Conservation (phyloP, 1,140 invertebrate genomes). For the Drosophila kikkawai region DNA sequence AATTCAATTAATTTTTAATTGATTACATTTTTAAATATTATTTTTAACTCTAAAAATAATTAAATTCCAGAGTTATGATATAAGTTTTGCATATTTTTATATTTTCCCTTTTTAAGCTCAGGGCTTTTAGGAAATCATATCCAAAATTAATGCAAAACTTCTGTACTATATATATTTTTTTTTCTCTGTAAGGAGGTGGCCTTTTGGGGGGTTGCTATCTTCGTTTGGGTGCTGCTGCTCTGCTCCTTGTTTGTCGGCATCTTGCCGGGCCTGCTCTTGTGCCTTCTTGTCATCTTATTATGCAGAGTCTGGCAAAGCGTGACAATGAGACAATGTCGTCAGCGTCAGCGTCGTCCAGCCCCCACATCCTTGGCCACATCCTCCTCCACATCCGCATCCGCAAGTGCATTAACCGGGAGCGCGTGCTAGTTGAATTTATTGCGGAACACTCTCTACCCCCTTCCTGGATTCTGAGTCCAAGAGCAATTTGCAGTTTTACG, state of each 20-base stretch:
- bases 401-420: constrained; percentile 67
- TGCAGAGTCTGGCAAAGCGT: constrained; percentile 75
- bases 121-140: neutral
- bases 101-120: too few species aligned
- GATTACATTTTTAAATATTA: neutral
- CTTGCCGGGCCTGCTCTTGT: constrained; percentile 28
- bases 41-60: neutral
- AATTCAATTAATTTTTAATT: neutral
- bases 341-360: constrained; percentile 21
- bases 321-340: constrained; percentile 74
- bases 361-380: constrained; percentile 19
- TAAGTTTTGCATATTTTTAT: neutral
- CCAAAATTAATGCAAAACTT: neutral
- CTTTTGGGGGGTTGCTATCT: constrained; percentile 2
- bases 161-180: neutral
- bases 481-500: constrained; percentile 82
- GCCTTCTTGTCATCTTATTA: constrained; percentile 70
- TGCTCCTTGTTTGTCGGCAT: constrained; percentile 30
- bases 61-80: neutral
- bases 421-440: constrained; percentile 79
- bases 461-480: constrained; percentile 38
- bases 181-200: neutral
- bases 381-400: constrained; percentile 22
- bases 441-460: constrained; percentile 11
- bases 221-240: neutral